A percentile compares a stretch with the other conserved stretches of the same genome.
Evolutionary conservation across 2,888 invertebrate genomes (phyloP).

Genomic region (Electrophaes corylata): DNA sequence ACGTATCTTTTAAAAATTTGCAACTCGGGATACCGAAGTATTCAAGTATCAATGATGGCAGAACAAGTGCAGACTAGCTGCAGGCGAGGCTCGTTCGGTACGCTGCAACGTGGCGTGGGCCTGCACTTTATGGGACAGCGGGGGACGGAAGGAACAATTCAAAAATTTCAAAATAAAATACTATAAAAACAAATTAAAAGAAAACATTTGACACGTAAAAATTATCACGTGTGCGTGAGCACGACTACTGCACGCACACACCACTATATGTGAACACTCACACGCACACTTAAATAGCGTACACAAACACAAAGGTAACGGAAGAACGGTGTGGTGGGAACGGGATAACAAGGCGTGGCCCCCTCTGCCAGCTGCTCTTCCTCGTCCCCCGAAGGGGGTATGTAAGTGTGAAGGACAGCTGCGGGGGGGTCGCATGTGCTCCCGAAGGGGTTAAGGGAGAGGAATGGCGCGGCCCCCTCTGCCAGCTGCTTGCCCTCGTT

Average conservation of each 20-base stretch:
- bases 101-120: conserved; percentile 75
- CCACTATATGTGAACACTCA: conserved; percentile 6
- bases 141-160: conserved; percentile 21
- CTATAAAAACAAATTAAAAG: conserved; percentile 7
- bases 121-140: conserved; percentile 54
- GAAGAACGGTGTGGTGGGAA: conserved; percentile 25
- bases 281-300: conserved; percentile 22
- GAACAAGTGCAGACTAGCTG: background rate
- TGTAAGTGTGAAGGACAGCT: background rate
- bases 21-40: too few species aligned
- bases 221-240: too few species aligned
- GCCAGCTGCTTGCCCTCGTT: conserved; percentile 11
- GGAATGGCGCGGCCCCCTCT: conserved; percentile 48
- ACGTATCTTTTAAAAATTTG: too few species aligned
- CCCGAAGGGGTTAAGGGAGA: conserved; percentile 48
- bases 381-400: too few species aligned
- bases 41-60: background rate
- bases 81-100: conserved; percentile 44
- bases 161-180: conserved; percentile 16
- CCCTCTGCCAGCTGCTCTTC: conserved; percentile 36
- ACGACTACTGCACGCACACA: conserved; percentile 14
- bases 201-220: conserved; percentile 17
- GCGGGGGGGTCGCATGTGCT: conserved; percentile 62
- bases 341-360: too few species aligned
- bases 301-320: conserved; percentile 29